These are phyloP conservation scores for Dicentrarchus labrax DNA, from an alignment of 2,113 vertebrate genomes.

Conservation along the genomic window DNA sequence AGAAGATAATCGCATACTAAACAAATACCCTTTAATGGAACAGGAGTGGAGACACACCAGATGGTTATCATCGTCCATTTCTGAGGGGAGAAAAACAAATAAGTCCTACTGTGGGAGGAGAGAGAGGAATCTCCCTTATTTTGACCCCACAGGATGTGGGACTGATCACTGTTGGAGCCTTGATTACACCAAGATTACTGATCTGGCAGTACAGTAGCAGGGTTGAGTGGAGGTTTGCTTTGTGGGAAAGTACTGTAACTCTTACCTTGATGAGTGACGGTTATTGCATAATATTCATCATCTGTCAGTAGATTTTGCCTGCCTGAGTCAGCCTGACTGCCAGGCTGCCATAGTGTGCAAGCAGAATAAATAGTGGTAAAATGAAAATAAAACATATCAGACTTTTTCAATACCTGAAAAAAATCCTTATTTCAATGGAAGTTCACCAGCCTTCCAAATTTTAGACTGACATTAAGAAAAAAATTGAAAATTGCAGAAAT, in stretches of 20 bases:
- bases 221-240: conserved; percentile 25
- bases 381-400: too few species aligned
- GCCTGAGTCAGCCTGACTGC: too few species aligned
- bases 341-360: not conserved
- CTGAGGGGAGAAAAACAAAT: conserved; percentile 44
- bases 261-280: conserved; percentile 10
- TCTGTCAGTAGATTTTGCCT: not conserved
- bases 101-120: conserved; percentile 22
- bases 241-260: conserved; percentile 31
- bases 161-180: conserved; percentile 17
- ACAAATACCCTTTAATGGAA: conserved; percentile 7
- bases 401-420: too few species aligned
- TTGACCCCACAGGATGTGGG: conserved; percentile 30
- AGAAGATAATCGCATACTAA: conserved; percentile 9
- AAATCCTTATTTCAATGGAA: not conserved
- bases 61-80: conserved; percentile 47
- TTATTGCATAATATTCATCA: conserved; percentile 32
- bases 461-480: too few species aligned
- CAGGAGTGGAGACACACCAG: conserved; percentile 38
- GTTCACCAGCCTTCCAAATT: not conserved
- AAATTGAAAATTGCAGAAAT: not conserved
- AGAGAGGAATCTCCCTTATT: conserved; percentile 31
- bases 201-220: conserved; percentile 14
- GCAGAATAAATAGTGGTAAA: not conserved
- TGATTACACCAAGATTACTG: conserved; percentile 28